These are phyloP conservation scores for human DNA, from an alignment of 2,113 vertebrate genomes.

Conservation along the genomic window DNA sequence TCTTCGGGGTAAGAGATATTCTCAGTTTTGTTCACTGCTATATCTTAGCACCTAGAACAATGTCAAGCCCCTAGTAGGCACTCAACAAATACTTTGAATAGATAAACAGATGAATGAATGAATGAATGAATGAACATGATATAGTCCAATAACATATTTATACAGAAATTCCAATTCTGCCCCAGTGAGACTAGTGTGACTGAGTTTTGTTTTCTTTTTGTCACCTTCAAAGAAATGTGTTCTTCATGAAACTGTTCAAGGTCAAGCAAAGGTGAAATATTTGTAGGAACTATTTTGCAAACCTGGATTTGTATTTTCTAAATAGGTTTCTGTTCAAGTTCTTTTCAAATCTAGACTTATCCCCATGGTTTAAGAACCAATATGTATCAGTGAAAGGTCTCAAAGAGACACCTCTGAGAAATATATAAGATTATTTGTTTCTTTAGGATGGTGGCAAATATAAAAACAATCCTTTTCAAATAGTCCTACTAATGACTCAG, in stretches of 20 bases:
- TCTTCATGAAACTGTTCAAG: not conserved
- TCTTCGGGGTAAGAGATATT: not conserved
- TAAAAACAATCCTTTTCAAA: not conserved
- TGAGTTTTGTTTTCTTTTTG: not conserved
- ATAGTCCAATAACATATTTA: not conserved
- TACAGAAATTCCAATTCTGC: not conserved
- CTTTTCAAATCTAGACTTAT: not conserved
- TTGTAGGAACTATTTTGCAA: not conserved
- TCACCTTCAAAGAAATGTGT: not conserved
- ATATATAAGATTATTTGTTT: not conserved
- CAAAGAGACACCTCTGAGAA: not conserved
- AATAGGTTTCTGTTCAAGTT: not conserved
- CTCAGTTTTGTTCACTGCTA: not conserved
- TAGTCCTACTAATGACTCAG: not conserved
- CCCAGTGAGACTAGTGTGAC: not conserved
- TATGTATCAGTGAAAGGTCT: not conserved
- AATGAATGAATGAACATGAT: not conserved
- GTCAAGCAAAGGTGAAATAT: not conserved
- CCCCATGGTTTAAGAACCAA: not conserved
- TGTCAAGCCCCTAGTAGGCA: not conserved
- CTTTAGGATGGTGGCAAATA: not conserved
- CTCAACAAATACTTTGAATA: not conserved
- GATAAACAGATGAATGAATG: not conserved
- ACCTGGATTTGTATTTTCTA: not conserved
- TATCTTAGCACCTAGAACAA: not conserved